These are phyloP conservation scores for Trilocha varians DNA, from an alignment of 2,888 invertebrate genomes.

Conservation along the genomic window DNA sequence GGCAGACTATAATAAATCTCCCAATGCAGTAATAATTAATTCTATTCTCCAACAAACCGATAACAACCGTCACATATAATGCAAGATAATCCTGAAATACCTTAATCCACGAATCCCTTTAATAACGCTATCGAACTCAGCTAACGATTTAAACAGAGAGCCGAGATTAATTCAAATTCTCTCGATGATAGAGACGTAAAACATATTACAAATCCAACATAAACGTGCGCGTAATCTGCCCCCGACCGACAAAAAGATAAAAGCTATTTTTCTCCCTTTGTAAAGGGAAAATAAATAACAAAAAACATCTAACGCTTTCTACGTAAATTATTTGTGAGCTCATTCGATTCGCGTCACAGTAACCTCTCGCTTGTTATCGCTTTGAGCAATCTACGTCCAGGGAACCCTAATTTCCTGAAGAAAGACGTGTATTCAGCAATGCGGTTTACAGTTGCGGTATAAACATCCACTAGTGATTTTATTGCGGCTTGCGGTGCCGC, in stretches of 20 bases:
- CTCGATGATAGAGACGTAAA: neutral
- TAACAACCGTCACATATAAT: neutral
- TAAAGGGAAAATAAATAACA: conserved; percentile 6
- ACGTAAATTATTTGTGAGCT: conserved; percentile 28
- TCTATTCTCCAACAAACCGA: neutral
- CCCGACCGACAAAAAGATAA: conserved; percentile 4
- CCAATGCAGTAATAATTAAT: neutral
- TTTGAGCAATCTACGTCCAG: conserved; percentile 34
- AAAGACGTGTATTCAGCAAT: conserved; percentile 16
- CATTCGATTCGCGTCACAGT: conserved; percentile 25
- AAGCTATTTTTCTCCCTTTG: conserved; percentile 4
- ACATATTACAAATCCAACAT: neutral
- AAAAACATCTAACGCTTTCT: conserved; percentile 15
- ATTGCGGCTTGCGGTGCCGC: conserved; percentile 2
- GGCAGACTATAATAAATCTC: too few species aligned
- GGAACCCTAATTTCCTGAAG: conserved; percentile 39
- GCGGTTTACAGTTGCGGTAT: neutral
- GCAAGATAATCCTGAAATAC: neutral
- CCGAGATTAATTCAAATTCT: neutral
- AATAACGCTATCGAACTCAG: neutral
- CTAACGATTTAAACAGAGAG: neutral
- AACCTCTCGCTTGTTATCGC: conserved; percentile 38
- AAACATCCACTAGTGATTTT: conserved; percentile 11
- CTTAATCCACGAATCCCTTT: neutral
- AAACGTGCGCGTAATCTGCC: conserved; percentile 2